Base-by-base conservation (phyloP, 2,113 vertebrate genomes). In the Maccullochella peelii region DNA sequence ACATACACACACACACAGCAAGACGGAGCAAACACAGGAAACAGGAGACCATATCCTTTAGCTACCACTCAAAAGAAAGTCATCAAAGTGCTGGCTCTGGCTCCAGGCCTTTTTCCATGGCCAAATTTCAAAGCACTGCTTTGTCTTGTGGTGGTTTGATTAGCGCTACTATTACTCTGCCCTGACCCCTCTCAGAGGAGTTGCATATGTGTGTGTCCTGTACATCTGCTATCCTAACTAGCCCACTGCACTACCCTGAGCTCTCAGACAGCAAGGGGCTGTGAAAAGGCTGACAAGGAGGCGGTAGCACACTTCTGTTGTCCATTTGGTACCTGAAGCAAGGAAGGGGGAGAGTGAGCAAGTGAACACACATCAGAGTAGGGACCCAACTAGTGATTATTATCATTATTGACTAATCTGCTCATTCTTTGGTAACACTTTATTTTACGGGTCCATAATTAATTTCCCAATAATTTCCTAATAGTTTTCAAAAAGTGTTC, bases 1-100 rank as follows among this genome's bases (percentile, higher is more conserved):
- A 33, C 33, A 33, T 4, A 33, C 33, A 33, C 33, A 62, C 79
- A 44, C 65, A 80, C 80, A 88, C 73, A 84, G 89, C 44, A 27
- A 90, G 87, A 91, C 54, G 73, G 70, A 85, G 77, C 83, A 92
- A 90, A 91, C 90, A 86, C 88, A 93, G 89, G 92, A 92, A 94
- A 91, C 88, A 87, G 83, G 88, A 85, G 88, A 88, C 68, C 73
- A 73, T 91, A 91, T 93, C 88, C 85, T 93, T 90, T 90, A 93
- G 92, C 89, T 87, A 92, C 80, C 90, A 88, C 91, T 92, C 86
- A 84, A 89, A 86, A 88, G 83, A 83, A 93, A 93, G 89, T 79
- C 90, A 92, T 91, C 91, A 93, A 93, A 93, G 90, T 38, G 75
- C 91, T 86, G 90, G 75, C 85, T 89, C 71, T 72, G 66, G 87